A percentile compares a stretch with the other conserved stretches of the same genome.
Conservation (phyloP, 2,888 invertebrate species). For the Ctenicera cuprea region DNA sequence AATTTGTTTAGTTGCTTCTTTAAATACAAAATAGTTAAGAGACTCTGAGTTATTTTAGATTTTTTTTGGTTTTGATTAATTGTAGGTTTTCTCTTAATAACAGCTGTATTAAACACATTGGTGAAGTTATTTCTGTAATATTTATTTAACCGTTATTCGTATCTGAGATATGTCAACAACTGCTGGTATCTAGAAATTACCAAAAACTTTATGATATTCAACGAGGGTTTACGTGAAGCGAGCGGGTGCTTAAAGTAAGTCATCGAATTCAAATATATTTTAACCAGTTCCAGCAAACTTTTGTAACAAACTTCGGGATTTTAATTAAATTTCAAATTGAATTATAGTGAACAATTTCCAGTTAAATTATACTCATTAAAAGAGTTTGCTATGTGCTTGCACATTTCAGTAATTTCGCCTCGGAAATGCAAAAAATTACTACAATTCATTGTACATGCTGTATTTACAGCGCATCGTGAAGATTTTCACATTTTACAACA, state of each 20-base stretch:
- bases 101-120: no score
- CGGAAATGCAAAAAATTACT: conserved; percentile 15
- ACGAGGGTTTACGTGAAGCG: not conserved
- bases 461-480: not conserved
- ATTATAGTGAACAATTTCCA: conserved; percentile 32
- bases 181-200: not conserved
- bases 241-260: conserved; percentile 21
- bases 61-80: no score
- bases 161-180: not conserved
- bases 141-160: no score
- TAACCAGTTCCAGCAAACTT: conserved; percentile 13
- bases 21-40: no score
- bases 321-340: conserved; percentile 39
- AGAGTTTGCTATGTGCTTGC: conserved; percentile 3
- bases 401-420: conserved; percentile 2
- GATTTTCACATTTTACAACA: not conserved
- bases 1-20: no score
- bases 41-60: no score
- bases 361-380: conserved; percentile 22
- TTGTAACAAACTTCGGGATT: conserved; percentile 21
- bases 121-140: no score
- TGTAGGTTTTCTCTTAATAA: no score
- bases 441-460: not conserved
- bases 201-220: not conserved
- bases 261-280: conserved; percentile 26